Percentiles rank a stretch among this genome's conserved stretches.
These are phyloP conservation scores for Monarcha castaneiventris DNA, from an alignment of 2,113 vertebrate species.

Conservation along the genomic window DNA sequence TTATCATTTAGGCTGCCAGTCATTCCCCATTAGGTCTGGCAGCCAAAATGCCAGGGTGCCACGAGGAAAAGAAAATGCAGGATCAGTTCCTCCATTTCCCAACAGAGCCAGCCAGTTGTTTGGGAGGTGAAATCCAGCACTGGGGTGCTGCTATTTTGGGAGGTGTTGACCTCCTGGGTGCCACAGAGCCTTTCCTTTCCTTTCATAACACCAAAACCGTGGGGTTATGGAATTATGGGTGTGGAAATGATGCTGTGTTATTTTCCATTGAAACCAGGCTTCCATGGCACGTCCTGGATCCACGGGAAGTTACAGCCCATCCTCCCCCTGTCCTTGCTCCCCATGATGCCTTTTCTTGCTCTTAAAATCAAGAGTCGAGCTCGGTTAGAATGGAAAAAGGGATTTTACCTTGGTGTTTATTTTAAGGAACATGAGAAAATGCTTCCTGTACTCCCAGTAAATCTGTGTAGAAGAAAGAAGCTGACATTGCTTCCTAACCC, in stretches of 20 bases:
- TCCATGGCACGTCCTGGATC: fast-evolving
- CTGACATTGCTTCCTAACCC: fast-evolving
- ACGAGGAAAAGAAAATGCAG: background rate
- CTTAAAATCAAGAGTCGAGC: too few species aligned
- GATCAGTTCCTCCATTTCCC: background rate
- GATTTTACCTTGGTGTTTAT: too few species aligned
- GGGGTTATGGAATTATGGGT: background rate
- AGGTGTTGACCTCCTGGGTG: background rate
- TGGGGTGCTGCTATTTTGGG: background rate
- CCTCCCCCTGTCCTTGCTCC: fast-evolving
- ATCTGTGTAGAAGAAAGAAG: background rate
- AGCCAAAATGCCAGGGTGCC: background rate
- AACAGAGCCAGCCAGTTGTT: background rate
- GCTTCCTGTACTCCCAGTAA: fast-evolving
- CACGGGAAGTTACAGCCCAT: fast-evolving
- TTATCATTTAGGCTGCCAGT: background rate
- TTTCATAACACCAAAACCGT: fast-evolving
- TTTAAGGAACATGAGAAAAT: background rate
- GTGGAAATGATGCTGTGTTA: fast-evolving
- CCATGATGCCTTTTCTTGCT: background rate
- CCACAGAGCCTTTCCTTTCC: background rate
- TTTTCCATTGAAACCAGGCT: background rate
- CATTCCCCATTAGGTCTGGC: background rate
- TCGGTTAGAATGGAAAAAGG: too few species aligned
- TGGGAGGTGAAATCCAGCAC: background rate